These are phyloP conservation scores for Bergia sp. DNA, from an alignment of 92 coral and sea anemone species.

Conservation along the genomic window DNA sequence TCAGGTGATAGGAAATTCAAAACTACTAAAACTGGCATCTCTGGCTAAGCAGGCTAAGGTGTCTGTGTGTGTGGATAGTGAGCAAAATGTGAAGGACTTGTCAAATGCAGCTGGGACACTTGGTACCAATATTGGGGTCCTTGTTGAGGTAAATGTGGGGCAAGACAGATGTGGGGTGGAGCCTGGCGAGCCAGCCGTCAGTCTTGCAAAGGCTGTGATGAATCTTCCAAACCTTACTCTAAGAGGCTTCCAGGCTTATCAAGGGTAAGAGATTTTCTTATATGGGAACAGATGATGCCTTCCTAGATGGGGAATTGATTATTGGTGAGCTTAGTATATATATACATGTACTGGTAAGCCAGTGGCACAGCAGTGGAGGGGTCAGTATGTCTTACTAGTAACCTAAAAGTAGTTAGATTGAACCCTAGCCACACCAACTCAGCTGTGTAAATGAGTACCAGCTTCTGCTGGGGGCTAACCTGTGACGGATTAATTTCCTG, in stretches of 20 bases:
- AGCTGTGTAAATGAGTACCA: no score
- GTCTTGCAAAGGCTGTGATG: constrained; percentile 54
- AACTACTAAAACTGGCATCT: constrained; percentile 60
- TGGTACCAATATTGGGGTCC: constrained; percentile 56
- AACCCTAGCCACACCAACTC: no score
- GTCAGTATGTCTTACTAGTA: no score
- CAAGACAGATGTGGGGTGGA: constrained; percentile 77
- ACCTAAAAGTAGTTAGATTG: no score
- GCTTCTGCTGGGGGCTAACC: no score
- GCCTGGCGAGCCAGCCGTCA: constrained; percentile 62
- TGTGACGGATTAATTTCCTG: no score
- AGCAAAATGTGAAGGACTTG: constrained; percentile 55
- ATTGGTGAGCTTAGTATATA: not conserved
- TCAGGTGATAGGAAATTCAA: constrained; percentile 64
- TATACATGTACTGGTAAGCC: no score
- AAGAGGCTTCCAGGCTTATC: constrained; percentile 71
- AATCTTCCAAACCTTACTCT: constrained; percentile 52
- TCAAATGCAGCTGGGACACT: constrained; percentile 50
- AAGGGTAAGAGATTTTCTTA: constrained; percentile 50
- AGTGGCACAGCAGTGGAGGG: no score
- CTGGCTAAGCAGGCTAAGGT: constrained; percentile 64
- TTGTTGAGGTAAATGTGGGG: constrained; percentile 70
- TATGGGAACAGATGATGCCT: not conserved
- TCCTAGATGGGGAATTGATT: no score
- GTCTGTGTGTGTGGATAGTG: constrained; percentile 67